Base-by-base conservation (phyloP, 2,113 vertebrate species). In the Tonatia bakeri region DNA sequence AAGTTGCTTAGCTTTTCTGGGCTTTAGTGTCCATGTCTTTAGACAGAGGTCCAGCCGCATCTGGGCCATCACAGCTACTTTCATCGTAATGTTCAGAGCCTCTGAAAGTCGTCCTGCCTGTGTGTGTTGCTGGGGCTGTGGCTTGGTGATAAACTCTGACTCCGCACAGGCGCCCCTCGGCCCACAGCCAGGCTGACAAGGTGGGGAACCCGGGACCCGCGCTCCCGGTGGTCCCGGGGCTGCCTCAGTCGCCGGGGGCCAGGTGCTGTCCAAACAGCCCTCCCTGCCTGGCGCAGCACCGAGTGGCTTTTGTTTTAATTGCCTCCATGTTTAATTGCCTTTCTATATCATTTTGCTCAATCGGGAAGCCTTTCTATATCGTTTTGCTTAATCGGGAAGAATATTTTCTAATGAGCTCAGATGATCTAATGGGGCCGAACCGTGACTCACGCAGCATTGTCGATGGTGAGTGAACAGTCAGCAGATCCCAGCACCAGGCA, bases 261-360 rank as follows among this genome's bases (percentile, higher is more conserved):
- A 12, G 64, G 19, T 5, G 0, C 67, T 1, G 19, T 61, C 83
- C 80, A 31, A 7, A 79, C 43, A 11, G 33, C 0, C 82, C 43
- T 47, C 26, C 69, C 15, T 69, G 75, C 13, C 75, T 64, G 5
- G 52, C 85, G 33, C 11, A 5, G 3, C 7, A 8, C 64, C 3
- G 4, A 13, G n/a, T 81, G 28, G 38, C n/a, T 28, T 83, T 0
- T 3, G 20, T 75, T 5, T 47, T 89, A 1, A 87, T 28, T 95
- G 85, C 91, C 87, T 95, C 7, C 52, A 2, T 88, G 87, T 94
- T 1, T 11, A 36, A 54, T 67, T 54, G 87, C 40, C 56, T 77
- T 88, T 80, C 89, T 82, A 13, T 87, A 13, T 82, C 77, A 77
- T 22, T 87, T 94, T 97, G 81, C 87, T 65, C 50, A 31, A 72